These are phyloP conservation scores for Bombylius major DNA, from an alignment of 2,888 invertebrate genomes.

Conservation along the genomic window DNA sequence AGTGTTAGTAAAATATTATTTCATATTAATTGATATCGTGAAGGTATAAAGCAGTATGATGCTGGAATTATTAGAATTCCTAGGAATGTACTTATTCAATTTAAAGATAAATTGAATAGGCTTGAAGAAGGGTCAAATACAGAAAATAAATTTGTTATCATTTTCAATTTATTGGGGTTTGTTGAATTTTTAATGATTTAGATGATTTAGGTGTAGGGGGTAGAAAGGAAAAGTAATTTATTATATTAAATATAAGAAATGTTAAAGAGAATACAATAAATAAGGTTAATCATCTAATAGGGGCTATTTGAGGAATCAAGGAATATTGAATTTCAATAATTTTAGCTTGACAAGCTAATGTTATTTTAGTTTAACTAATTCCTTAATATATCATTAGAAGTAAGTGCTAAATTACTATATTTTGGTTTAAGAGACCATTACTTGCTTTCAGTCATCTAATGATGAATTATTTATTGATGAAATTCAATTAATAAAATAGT, in stretches of 20 bases:
- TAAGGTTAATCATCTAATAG: slow-evolving; percentile 42
- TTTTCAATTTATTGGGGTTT: slow-evolving; percentile 40
- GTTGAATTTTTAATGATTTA: slow-evolving; percentile 22
- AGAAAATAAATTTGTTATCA: slow-evolving; percentile 56
- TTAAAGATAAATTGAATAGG: slow-evolving; percentile 40
- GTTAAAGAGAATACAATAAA: slow-evolving; percentile 33
- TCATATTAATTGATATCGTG: slow-evolving; percentile 41
- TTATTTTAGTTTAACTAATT: slow-evolving; percentile 43
- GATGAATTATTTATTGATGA: slow-evolving; percentile 32
- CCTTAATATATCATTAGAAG: slow-evolving; percentile 43
- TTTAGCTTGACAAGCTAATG: slow-evolving; percentile 56
- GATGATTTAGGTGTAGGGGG: slow-evolving; percentile 24
- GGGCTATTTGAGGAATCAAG: slow-evolving; percentile 58
- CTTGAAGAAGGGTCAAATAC: slow-evolving; percentile 51
- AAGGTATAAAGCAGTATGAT: slow-evolving; percentile 43
- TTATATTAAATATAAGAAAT: slow-evolving; percentile 40
- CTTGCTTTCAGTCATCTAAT: slow-evolving; percentile 58
- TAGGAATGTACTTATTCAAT: slow-evolving; percentile 47
- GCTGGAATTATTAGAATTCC: slow-evolving; percentile 41
- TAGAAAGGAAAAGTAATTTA: slow-evolving; percentile 41
- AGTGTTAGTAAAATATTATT: slow-evolving; percentile 38
- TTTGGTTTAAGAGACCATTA: slow-evolving; percentile 57
- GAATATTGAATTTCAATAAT: slow-evolving; percentile 46
- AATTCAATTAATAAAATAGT: slow-evolving; percentile 47
- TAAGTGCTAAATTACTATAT: slow-evolving; percentile 49